phyloP scores from a whole-genome alignment of 1,140 invertebrate species.

The Zaprionus capensis region DNA sequence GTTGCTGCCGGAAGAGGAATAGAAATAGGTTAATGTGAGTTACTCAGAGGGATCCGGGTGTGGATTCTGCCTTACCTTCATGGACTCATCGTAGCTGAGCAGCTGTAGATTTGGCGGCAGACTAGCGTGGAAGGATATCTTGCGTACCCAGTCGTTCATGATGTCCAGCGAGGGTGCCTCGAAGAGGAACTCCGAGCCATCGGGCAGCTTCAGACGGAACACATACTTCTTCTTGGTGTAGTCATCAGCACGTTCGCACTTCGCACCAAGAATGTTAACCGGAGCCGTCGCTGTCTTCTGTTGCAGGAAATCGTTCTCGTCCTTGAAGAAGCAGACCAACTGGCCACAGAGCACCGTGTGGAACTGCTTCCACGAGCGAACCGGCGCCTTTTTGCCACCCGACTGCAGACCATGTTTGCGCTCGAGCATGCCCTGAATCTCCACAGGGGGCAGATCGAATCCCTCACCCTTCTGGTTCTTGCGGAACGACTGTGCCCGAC shows the following conservation, averaged over 20 bases:
- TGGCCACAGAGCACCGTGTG: slow-evolving; percentile 98
- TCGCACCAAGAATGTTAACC: slow-evolving; percentile 92
- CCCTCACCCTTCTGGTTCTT: slow-evolving; percentile 90
- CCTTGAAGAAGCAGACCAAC: slow-evolving; percentile 98
- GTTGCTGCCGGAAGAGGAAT: slow-evolving; percentile 56
- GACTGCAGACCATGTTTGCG: slow-evolving; percentile 97
- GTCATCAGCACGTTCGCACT: slow-evolving; percentile 93
- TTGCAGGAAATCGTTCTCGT: slow-evolving; percentile 94
- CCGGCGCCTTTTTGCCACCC: slow-evolving; percentile 96
- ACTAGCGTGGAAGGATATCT: slow-evolving; percentile 96
- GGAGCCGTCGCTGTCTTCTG: slow-evolving; percentile 95
- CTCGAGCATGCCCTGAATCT: slow-evolving; percentile 95
- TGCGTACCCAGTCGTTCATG: slow-evolving; percentile 97
- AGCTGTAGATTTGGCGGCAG: slow-evolving; percentile 95
- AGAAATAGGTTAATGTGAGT: background rate
- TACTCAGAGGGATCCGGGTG: background rate
- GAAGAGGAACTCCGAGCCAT: slow-evolving; percentile 97
- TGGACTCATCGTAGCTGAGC: slow-evolving; percentile 90
- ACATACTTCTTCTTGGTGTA: slow-evolving; percentile 98
- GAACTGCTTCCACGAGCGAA: slow-evolving; percentile 97
- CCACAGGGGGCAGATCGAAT: slow-evolving; percentile 93
- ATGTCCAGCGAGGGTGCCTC: slow-evolving; percentile 89
- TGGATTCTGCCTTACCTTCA: slow-evolving; percentile 65
- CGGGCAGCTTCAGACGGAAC: slow-evolving; percentile 93
- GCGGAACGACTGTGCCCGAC: slow-evolving; percentile 94